Base-by-base conservation (phyloP, 2,113 vertebrate genomes). In the Xenopus laevis region DNA sequence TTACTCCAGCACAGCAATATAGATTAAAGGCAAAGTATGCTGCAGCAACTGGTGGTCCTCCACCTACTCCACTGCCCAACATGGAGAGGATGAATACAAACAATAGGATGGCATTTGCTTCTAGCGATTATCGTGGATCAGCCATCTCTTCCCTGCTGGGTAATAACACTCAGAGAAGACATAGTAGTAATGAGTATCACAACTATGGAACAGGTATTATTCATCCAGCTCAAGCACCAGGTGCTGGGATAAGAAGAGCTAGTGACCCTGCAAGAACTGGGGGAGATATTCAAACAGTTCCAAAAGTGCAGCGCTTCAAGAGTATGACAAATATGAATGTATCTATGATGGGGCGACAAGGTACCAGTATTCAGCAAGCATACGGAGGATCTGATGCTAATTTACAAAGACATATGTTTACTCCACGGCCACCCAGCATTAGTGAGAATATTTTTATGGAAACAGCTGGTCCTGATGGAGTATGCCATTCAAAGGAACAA, bases 21-120 rank as follows among this genome's bases (percentile, higher is more conserved):
- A 90, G 90, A 64, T 90, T 98, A 62, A 96, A 95, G 70, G 94
- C 95, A 79, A 96, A 93, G 79, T 97, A 98, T 0, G 92, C 94
- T 0, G 94, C 94, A 0, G 94, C 94, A 65, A 96, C 94, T 0
- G 95, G 94, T 0, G 93, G 93, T 0, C 93, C 95, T 0, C 95
- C 95, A 0, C 95, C 96, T 0, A 94, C 94, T 0, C 93, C 93
- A 0, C 86, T 96, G 67, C 90, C 94, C 47, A 83, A 75, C 68
- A 80, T 90, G 91, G 96, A 97, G 63, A 79, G 15, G 52, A 74
- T 18, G 13, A 77, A 46, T n/a, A 76, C 84, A 9, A 81, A 84
- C 10, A 78, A 75, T 10, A 82, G 90, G 78, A 83, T 86, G 71
- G 82, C 80, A 45, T 77, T 70, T 10, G 50, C 3, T 69, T 84